phyloP scores from a whole-genome alignment of 2,888 invertebrate species.

The Sylvicola fuscatus region DNA sequence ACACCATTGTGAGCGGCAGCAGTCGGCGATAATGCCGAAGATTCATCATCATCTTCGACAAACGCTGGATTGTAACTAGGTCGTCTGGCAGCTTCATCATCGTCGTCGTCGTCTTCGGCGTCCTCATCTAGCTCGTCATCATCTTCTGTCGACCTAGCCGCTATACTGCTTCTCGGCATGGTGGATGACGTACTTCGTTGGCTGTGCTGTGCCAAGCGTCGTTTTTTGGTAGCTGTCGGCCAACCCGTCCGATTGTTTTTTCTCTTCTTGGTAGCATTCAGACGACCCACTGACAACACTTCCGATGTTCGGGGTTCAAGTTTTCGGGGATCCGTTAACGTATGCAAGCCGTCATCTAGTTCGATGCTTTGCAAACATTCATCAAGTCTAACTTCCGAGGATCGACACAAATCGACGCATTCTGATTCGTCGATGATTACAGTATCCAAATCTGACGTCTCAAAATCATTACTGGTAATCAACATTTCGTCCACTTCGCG shows the following conservation, averaged over 20 bases:
- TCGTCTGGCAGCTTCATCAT: neutral
- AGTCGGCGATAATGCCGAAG: neutral
- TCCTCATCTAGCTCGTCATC: conserved; percentile 1
- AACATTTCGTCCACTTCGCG: conserved; percentile 22
- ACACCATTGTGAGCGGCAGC: neutral
- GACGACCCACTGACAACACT: neutral
- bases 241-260: conserved; percentile 66
- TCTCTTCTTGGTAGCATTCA: conserved; percentile 10
- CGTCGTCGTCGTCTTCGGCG: neutral
- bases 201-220: conserved; percentile 8
- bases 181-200: neutral
- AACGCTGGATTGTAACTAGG: neutral
- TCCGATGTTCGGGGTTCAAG: neutral
- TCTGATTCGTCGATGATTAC: neutral
- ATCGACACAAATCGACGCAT: neutral
- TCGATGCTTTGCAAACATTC: conserved; percentile 19
- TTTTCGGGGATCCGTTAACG: conserved; percentile 2
- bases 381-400: conserved; percentile 5
- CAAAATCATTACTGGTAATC: conserved; percentile 7
- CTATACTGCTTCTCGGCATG: neutral
- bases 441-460: neutral
- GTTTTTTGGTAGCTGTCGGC: conserved; percentile 28
- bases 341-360: conserved; percentile 9
- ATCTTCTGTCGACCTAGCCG: neutral
- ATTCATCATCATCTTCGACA: neutral